Evolutionary conservation across 2,888 invertebrate species (phyloP), one percentile per base, ranked within the genome.

Genomic region (Neria commutata): DNA sequence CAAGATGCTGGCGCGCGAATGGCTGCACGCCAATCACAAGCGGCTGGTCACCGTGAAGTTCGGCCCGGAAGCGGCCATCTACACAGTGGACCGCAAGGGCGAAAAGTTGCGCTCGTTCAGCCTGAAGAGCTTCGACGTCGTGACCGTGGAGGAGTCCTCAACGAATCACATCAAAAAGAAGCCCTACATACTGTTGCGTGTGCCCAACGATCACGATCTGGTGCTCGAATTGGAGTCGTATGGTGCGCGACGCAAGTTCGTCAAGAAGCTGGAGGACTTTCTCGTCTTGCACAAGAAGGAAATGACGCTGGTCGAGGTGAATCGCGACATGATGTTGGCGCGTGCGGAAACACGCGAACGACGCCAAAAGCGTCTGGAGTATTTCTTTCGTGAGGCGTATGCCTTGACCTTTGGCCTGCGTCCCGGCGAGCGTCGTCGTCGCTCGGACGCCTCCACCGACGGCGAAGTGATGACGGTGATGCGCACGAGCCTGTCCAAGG

Each of bases 321-420:
- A 78, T 68, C 86, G 94, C 26, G 95, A 95, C 67, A 88, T 92
- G 64, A 92, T 96, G 86, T 79, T 95, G 56, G 91, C 92, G 8
- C 91, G 94, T 74, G 95, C 95, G 8, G 97, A 97, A 82, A 97
- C 97, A 1, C 90, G 94, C 68, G 95, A 96, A 75, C 85, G 96
- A 6, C 83, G 97, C n/a, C 95, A 97, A 78, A 91, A 92, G 72
- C 90, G 94, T 67, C 81, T 98, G 54, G 97, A 97, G 78, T 91
- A 95, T 83, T 98, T 98, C 85, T 98, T 98, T 83, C 86, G 97
- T 61, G 96, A 97, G 83, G 97, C 96, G 0, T 97, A 97, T 74
- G 94, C 95, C 0, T 84, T 96, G 60, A 95, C 95, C 0, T 95
- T 96, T 77, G 95, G 95, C 0, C 81, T 95, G 4, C 83, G 81